A percentile compares a stretch with the other conserved stretches of the same genome.
phyloP scores from a whole-genome alignment of 2,888 invertebrate species.

The Rhogogaster chlorosoma region DNA sequence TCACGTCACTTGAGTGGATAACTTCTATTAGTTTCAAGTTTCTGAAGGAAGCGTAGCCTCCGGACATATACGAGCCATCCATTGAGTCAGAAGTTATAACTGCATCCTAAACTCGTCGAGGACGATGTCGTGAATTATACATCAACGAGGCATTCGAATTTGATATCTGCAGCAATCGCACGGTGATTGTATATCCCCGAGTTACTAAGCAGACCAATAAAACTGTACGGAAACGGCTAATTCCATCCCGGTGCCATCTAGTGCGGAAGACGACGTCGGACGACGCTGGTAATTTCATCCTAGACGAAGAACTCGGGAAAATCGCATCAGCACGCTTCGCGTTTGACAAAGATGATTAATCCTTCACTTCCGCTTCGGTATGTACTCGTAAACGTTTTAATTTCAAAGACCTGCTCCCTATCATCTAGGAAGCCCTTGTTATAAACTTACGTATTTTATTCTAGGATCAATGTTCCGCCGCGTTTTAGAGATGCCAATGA shows the following conservation, averaged over 20 bases:
- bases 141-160: background rate
- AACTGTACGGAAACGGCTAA: background rate
- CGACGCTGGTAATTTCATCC: conserved; percentile 20
- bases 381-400: background rate
- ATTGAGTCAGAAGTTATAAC: conserved; percentile 8
- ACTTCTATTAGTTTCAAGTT: conserved; percentile 33
- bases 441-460: background rate
- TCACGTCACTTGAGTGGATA: conserved; percentile 25
- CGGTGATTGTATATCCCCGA: background rate
- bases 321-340: background rate
- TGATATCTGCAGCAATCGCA: background rate
- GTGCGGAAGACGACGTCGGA: background rate
- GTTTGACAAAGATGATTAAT: background rate
- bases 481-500: background rate
- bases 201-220: background rate
- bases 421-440: background rate
- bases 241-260: background rate
- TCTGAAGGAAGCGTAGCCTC: background rate
- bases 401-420: background rate
- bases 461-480: background rate
- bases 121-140: background rate
- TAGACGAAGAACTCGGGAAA: background rate
- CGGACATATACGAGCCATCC: background rate
- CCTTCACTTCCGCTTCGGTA: background rate
- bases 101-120: conserved; percentile 12